Base-by-base conservation (phyloP, 2,888 invertebrate genomes). In the Coleophora flavipennella region DNA sequence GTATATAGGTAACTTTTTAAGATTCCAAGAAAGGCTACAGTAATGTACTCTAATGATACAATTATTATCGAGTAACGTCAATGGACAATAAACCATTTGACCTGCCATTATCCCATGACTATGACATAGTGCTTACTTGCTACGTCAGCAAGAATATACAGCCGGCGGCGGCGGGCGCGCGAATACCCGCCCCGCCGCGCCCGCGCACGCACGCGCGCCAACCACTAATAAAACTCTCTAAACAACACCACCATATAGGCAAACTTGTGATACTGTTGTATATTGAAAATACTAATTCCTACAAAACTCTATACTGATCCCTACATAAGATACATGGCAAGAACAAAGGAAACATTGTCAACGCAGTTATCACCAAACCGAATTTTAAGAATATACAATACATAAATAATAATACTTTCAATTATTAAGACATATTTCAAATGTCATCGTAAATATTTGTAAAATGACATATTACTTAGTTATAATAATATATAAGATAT, bases 1-100 rank as follows among this genome's bases (percentile, higher is more conserved):
- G 79, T 81, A 81, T 81, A 83, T 80, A 84, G 83, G 81, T 84
- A 84, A 83, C 81, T 80, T 78, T 81, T 81, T 73, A 77, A 81
- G 77, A 80, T 78, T 79, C 73, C 72, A 76, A 81, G 80, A 83
- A 81, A 80, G 80, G 79, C 84, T 84, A 84, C 81, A 75, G 80
- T 78, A 79, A 81, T 83, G 81, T 83, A 83, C 79, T 80, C 81
- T 83, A 83, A 80, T 80, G 81, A 84, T 83, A 84, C 80, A 80
- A 83, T 83, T 83, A 84, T 84, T 83, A 83, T 83, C 83, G 68
- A 79, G 75, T 78, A 77, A 81, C 73, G 80, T 79, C 81, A 81
- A 83, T 79, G 83, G 83, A 84, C 81, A 83, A 83, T 78, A 83
- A 67, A 81, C 79, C 81, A 80, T 76, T 75, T 77, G 81, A 81